Conservation (phyloP, 2,888 invertebrate species). For the Sesia apiformis region DNA sequence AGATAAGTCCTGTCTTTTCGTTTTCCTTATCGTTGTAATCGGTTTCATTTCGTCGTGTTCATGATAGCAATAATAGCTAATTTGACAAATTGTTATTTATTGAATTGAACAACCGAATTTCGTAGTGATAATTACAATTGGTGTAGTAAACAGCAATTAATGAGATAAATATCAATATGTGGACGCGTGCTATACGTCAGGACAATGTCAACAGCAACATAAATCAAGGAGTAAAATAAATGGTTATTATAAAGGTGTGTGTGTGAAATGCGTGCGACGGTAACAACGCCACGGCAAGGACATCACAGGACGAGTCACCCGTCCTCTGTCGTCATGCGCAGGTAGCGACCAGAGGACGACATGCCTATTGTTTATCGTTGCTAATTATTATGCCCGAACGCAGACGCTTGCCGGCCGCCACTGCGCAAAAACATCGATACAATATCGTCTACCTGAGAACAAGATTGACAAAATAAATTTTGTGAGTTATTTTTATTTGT, state of each 20-base stretch:
- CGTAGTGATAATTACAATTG: neutral
- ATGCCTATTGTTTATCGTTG: slow-evolving; percentile 70
- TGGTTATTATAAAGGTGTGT: slow-evolving; percentile 10
- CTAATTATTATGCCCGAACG: slow-evolving; percentile 70
- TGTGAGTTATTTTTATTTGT: no score
- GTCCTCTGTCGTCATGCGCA: slow-evolving; percentile 67
- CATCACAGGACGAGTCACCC: slow-evolving; percentile 57
- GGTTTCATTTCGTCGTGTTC: no score
- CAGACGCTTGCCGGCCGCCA: slow-evolving; percentile 46
- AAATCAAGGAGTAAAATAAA: slow-evolving; percentile 9
- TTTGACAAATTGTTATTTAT: slow-evolving; percentile 2
- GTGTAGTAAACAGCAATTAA: neutral
- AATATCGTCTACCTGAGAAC: neutral
- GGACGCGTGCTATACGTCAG: slow-evolving; percentile 5
- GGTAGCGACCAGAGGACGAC: slow-evolving; percentile 67
- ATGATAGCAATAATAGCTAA: neutral
- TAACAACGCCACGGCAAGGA: slow-evolving; percentile 47
- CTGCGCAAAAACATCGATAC: slow-evolving; percentile 39
- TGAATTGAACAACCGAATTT: neutral
- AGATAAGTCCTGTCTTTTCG: no score
- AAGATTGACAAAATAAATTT: neutral
- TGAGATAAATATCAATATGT: neutral
- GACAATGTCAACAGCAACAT: slow-evolving; percentile 6
- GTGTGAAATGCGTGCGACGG: slow-evolving; percentile 35
- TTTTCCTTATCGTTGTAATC: no score